These are phyloP conservation scores for Xiphophorus birchmanni DNA, from an alignment of 2,797 vertebrate species.

Conservation along the genomic window DNA sequence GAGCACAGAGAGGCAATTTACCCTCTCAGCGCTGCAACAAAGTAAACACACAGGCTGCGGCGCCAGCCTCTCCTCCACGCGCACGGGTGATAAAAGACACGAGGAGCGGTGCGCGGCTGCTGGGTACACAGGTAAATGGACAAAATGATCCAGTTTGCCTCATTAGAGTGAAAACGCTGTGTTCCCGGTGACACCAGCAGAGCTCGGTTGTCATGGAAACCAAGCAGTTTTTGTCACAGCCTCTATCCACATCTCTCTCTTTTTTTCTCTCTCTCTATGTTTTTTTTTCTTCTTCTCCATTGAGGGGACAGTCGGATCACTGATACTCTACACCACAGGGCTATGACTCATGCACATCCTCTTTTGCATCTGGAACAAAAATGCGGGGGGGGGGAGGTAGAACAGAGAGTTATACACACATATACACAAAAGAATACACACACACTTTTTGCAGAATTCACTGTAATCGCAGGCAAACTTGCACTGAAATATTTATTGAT, in stretches of 20 bases:
- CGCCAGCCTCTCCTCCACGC: conserved; percentile 7
- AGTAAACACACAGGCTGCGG: conserved; percentile 63
- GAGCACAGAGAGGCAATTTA: conserved; percentile 68
- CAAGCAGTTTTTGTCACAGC: conserved; percentile 67
- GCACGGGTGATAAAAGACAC: conserved; percentile 39
- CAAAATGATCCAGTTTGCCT: conserved; percentile 76
- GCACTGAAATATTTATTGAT: background rate
- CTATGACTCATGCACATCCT: conserved; percentile 69
- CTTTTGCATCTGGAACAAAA: conserved; percentile 58
- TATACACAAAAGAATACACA: background rate
- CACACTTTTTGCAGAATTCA: background rate
- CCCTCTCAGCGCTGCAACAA: conserved; percentile 58
- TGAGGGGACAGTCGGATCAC: conserved; percentile 60
- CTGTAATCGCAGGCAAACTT: background rate
- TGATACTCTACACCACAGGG: conserved; percentile 67
- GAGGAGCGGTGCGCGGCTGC: conserved; percentile 25
- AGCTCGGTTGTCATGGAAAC: conserved; percentile 78
- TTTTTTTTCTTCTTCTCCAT: conserved; percentile 43
- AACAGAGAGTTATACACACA: conserved; percentile 1
- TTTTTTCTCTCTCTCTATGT: conserved; percentile 5
- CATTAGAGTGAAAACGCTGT: conserved; percentile 69
- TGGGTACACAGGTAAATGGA: conserved; percentile 69
- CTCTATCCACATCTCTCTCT: conserved; percentile 64
- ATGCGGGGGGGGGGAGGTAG: conserved; percentile 15
- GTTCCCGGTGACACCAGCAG: conserved; percentile 60